Conservation (phyloP, 2,888 invertebrate genomes). For the Macropis europaea region DNA sequence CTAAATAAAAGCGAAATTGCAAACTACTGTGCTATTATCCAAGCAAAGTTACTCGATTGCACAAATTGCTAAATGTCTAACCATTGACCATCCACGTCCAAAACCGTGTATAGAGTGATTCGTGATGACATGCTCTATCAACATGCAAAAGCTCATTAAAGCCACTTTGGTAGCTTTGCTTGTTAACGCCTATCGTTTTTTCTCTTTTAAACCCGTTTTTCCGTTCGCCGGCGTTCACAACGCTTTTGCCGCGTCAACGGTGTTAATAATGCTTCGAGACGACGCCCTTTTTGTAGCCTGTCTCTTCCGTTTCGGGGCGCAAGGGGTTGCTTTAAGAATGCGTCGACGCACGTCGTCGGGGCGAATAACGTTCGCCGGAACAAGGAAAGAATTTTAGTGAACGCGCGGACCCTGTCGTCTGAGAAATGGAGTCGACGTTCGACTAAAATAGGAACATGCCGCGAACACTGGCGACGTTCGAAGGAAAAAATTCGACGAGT, state of each 20-base stretch:
- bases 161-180: too few relatives aligned
- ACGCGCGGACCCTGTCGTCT: constrained; percentile 12
- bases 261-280: constrained; percentile 1
- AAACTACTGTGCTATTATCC: too few relatives aligned
- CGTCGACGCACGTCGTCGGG: constrained; percentile 14
- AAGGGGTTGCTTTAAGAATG: constrained; percentile 21
- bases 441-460: constrained; percentile 24
- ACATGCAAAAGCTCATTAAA: too few relatives aligned
- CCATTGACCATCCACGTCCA: too few relatives aligned
- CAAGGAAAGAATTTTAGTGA: constrained; percentile 44
- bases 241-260: neutral
- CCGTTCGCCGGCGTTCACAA: neutral
- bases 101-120: too few relatives aligned
- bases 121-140: too few relatives aligned
- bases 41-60: too few relatives aligned
- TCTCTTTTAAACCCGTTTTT: neutral
- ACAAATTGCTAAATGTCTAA: too few relatives aligned
- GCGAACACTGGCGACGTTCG: constrained; percentile 15
- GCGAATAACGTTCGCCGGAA: constrained; percentile 22
- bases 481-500: constrained; percentile 20
- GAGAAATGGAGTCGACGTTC: constrained; percentile 33
- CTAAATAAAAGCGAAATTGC: too few relatives aligned
- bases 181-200: neutral
- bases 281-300: constrained; percentile 9
- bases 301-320: neutral